A percentile compares a stretch with the other conserved stretches of the same genome.
These are phyloP conservation scores for Tapirus terrestris DNA, from an alignment of 2,113 vertebrate genomes.

Conservation along the genomic window DNA sequence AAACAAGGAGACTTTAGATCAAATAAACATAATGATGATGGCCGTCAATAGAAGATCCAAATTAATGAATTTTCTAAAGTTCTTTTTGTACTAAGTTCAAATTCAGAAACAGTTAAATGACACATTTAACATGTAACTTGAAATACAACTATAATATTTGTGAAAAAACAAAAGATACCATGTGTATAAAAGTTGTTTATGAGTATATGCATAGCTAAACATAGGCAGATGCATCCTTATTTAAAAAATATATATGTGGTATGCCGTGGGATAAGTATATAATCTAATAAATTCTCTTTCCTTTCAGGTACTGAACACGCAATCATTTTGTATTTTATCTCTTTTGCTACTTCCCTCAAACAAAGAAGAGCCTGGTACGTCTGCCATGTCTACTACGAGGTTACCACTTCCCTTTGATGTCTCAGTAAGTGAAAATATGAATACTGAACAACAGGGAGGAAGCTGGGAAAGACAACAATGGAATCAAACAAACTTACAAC, in stretches of 20 bases:
- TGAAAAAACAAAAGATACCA: not conserved
- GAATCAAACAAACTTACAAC: not conserved
- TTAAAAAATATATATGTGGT: not conserved
- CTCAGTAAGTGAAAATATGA: not conserved
- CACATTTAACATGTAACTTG: not conserved
- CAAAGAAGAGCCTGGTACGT: not conserved
- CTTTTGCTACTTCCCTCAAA: not conserved
- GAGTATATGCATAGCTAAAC: not conserved
- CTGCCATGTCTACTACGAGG: not conserved
- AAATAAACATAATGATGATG: not conserved
- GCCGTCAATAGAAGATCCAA: not conserved
- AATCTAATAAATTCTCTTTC: not conserved
- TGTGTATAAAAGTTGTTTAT: not conserved
- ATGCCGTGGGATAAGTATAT: not conserved
- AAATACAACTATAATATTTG: not conserved
- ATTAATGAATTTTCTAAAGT: slow-evolving; percentile 8
- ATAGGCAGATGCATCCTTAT: not conserved
- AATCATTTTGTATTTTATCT: not conserved
- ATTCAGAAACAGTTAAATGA: slow-evolving; percentile 21
- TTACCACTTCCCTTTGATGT: not conserved
- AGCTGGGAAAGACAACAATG: not conserved
- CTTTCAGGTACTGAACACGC: not conserved
- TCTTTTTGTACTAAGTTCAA: slow-evolving; percentile 37
- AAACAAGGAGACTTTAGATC: not conserved
- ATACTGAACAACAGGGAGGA: not conserved